Evolutionary conservation across 30 jellyfish, hydroid and myxozoan genomes (phyloP), one percentile per base, ranked within the genome.

Genomic region (Aurelia coerulea): DNA sequence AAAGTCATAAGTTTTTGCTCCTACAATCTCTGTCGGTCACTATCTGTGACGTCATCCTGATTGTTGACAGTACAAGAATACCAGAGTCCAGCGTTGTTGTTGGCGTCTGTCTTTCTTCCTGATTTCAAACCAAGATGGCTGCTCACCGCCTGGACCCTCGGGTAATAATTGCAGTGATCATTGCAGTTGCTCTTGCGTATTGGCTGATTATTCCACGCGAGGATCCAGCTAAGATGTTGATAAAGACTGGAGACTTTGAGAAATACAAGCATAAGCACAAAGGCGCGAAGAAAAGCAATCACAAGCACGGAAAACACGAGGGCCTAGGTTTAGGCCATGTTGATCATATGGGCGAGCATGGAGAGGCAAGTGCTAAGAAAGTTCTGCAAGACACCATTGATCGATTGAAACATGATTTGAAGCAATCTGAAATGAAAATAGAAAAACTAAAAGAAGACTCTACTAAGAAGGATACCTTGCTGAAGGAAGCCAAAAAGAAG

Each of bases 201-300:
- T 88, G 96, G 96, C 76, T 88, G 15, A 74, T 88, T 10, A 79
- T 88, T 2, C 96, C 96, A 4, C 78, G 91, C 18, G 91, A 53
- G 3, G 73, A 42, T 9, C 16, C 78, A 68, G 32, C 32, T 31
- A 49, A 19, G 2, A 53, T 14, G 19, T 29, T 49, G 42, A 35
- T 18, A 1, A 73, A 16, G 51, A 54, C 39, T 12, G 41, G 33
- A 12, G 68, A 66, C 32, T 46, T 16, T 16, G 74, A 14, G 10
- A 37, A 31, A 37, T 12, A 17, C 32, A 51, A 83, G 10, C 65
- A 63, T 13, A 19, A 49, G 6, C 54, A 34, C 31, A 39, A 33
- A 16, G 10, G 31, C 10, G 33, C 39, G 76, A 62, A 56, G 59
- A 35, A 68, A 19, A 52, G 35, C 37, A 23, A 6, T 23, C 33